Conservation (phyloP, 2,797 vertebrate genomes). For the Agapornis canus region DNA sequence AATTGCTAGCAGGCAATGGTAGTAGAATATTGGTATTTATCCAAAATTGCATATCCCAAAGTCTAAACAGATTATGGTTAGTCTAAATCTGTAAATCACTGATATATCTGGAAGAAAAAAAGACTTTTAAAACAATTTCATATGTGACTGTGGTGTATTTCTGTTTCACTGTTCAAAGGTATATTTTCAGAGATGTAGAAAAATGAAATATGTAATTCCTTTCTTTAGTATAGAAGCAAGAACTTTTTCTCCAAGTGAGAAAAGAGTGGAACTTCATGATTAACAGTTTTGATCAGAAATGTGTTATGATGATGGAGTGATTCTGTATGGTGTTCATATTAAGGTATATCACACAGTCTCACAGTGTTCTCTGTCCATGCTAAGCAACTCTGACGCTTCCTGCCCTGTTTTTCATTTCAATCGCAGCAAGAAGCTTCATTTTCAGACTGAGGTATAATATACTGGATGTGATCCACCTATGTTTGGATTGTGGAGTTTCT, state of each 20-base stretch:
- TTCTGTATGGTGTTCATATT: background rate
- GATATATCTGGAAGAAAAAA: background rate
- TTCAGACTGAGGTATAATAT: background rate
- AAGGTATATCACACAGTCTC: background rate
- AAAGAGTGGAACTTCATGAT: background rate
- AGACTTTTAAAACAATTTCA: background rate
- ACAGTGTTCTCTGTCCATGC: background rate
- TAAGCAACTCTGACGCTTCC: background rate
- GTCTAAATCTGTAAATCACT: background rate
- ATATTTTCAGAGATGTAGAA: background rate
- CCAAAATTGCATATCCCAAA: background rate
- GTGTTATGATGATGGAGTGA: background rate
- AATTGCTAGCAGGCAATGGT: background rate
- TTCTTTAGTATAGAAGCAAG: background rate
- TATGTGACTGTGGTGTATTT: background rate
- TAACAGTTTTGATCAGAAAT: background rate
- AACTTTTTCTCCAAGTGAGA: background rate
- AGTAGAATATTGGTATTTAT: background rate
- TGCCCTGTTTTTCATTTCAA: background rate
- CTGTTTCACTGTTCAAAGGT: background rate
- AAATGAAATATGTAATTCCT: background rate
- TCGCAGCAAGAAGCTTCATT: background rate
- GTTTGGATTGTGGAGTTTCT: background rate
- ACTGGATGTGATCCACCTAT: background rate
- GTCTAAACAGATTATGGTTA: background rate